These are phyloP conservation scores for Ceratitis capitata DNA, from an alignment of 1,140 invertebrate genomes.

Conservation along the genomic window DNA sequence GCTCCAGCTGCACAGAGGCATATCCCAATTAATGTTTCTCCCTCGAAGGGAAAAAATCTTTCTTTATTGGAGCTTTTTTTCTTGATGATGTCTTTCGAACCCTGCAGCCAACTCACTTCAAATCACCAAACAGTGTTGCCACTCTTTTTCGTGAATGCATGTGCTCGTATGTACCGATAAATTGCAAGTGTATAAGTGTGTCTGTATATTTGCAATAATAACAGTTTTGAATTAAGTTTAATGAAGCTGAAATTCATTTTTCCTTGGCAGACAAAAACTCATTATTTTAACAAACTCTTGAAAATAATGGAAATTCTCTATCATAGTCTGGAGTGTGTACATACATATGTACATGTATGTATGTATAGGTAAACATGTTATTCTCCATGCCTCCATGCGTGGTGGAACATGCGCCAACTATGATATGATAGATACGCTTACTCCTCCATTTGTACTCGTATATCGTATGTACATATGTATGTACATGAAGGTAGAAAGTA, in stretches of 20 bases:
- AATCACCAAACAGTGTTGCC: too few relatives aligned
- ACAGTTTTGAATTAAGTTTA: not conserved
- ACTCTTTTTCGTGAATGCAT: too few relatives aligned
- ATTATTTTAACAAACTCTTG: slow-evolving; percentile 40
- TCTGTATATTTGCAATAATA: slow-evolving; percentile 13
- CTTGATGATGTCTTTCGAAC: too few relatives aligned
- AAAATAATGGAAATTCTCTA: slow-evolving; percentile 42
- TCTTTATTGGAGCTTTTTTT: too few relatives aligned
- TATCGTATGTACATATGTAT: not conserved
- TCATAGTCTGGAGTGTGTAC: not conserved
- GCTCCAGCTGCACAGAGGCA: too few relatives aligned
- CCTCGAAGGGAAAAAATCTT: too few relatives aligned
- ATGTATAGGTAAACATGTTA: too few relatives aligned
- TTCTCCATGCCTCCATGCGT: too few relatives aligned
- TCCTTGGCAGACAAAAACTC: slow-evolving; percentile 37
- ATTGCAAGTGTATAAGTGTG: not conserved
- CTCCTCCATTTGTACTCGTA: not conserved
- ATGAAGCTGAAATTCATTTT: slow-evolving; percentile 26
- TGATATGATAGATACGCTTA: not conserved
- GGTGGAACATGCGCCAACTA: not conserved
- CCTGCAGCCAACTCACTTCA: too few relatives aligned
- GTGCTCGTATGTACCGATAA: not conserved
- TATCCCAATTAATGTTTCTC: too few relatives aligned
- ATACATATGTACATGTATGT: too few relatives aligned
- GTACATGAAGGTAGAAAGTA: not conserved